These are phyloP conservation scores for Tolypeutes matacus DNA, from an alignment of 2,797 vertebrate genomes.

Conservation along the genomic window DNA sequence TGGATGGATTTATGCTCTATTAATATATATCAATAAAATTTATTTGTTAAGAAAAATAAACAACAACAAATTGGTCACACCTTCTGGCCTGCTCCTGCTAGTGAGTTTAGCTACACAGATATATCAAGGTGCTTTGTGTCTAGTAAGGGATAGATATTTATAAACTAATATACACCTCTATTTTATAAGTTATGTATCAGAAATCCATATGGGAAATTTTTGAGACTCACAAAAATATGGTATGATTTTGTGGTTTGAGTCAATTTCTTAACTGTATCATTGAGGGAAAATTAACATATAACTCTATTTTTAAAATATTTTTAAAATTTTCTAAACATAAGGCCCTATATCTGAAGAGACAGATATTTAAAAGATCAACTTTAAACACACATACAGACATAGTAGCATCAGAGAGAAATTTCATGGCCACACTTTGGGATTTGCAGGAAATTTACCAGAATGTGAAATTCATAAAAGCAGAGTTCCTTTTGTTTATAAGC, in stretches of 20 bases:
- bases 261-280: not conserved
- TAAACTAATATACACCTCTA: not conserved
- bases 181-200: not conserved
- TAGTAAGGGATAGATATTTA: not conserved
- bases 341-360: too few relatives aligned
- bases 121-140: not conserved
- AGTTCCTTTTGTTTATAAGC: not conserved
- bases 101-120: not conserved
- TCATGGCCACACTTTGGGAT: not conserved
- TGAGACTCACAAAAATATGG: not conserved
- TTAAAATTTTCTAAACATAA: too few relatives aligned
- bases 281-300: not conserved
- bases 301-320: not conserved
- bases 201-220: not conserved
- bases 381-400: too few relatives aligned
- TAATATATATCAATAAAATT: too few relatives aligned
- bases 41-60: too few relatives aligned
- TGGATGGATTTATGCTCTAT: too few relatives aligned
- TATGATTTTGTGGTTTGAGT: not conserved
- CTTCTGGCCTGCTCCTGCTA: not conserved
- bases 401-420: too few relatives aligned
- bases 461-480: not conserved
- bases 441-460: not conserved
- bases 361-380: too few relatives aligned
- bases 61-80: not conserved